Conservation (phyloP, 2,113 vertebrate species). For the Lasiurus cinereus region DNA sequence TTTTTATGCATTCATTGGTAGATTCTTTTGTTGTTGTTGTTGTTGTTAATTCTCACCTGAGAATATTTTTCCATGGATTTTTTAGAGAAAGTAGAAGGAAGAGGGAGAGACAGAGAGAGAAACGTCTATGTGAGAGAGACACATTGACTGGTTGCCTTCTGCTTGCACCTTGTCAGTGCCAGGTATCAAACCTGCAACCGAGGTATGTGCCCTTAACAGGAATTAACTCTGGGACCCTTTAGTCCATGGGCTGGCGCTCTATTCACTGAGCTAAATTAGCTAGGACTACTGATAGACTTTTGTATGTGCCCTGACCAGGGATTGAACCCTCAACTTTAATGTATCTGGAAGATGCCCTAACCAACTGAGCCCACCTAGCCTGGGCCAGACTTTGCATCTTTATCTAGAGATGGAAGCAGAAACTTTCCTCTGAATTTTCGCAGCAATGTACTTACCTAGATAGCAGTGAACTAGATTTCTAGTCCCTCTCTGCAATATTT, state of each 20-base stretch:
- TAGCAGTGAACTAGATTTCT: neutral
- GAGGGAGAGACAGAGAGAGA: too few species aligned
- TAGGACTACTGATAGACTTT: neutral
- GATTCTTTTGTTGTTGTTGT: neutral
- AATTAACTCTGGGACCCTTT: too few species aligned
- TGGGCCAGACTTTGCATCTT: slow-evolving; percentile 5
- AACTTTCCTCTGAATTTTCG: too few species aligned
- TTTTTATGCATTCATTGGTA: neutral
- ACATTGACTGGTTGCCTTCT: too few species aligned
- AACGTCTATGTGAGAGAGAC: too few species aligned
- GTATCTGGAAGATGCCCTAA: neutral
- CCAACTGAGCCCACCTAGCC: neutral
- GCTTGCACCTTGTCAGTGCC: fast-evolving
- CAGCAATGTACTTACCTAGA: neutral
- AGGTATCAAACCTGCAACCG: too few species aligned
- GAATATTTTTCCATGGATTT: too few species aligned
- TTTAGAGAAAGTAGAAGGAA: too few species aligned
- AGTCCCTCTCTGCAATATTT: neutral
- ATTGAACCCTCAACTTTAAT: neutral
- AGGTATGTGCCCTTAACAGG: too few species aligned
- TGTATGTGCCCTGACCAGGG: neutral
- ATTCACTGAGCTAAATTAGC: too few species aligned
- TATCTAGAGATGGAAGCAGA: neutral
- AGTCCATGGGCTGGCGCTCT: too few species aligned
- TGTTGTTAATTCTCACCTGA: too few species aligned